These are phyloP conservation scores for Heliangelus exortis DNA, from an alignment of 2,797 vertebrate genomes.

Conservation along the genomic window DNA sequence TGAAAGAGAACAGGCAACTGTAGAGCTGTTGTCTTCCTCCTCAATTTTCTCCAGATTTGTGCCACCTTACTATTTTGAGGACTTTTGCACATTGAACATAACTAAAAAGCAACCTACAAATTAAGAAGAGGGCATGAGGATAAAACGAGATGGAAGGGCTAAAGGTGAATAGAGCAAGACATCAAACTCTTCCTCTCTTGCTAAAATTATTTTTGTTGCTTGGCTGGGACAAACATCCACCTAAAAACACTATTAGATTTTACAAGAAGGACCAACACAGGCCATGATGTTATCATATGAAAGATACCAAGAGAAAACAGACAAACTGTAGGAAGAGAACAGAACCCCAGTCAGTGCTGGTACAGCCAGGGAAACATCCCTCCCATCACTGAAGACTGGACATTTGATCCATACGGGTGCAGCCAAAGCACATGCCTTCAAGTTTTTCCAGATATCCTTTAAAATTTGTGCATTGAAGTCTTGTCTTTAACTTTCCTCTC, in stretches of 20 bases:
- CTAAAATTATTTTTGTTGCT: not conserved
- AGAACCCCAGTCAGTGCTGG: not conserved
- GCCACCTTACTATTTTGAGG: not conserved
- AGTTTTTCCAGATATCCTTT: not conserved
- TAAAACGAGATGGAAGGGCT: not conserved
- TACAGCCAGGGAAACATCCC: not conserved
- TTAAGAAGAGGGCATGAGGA: accelerated
- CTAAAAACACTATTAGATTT: not conserved
- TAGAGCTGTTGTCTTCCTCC: not conserved
- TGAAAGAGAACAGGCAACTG: not conserved
- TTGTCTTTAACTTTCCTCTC: not conserved
- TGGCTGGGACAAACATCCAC: not conserved
- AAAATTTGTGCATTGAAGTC: not conserved
- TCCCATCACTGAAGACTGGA: not conserved
- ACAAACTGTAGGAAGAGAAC: not conserved
- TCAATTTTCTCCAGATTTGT: not conserved
- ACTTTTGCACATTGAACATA: not conserved
- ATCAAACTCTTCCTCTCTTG: not conserved
- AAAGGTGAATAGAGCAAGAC: not conserved
- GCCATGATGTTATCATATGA: no score
- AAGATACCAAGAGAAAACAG: not conserved
- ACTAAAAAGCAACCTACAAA: not conserved
- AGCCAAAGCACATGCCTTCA: not conserved
- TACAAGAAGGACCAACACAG: not conserved
- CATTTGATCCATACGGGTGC: not conserved